Base-by-base conservation (phyloP, 2,113 vertebrate genomes). In the Sula dactylatra region DNA sequence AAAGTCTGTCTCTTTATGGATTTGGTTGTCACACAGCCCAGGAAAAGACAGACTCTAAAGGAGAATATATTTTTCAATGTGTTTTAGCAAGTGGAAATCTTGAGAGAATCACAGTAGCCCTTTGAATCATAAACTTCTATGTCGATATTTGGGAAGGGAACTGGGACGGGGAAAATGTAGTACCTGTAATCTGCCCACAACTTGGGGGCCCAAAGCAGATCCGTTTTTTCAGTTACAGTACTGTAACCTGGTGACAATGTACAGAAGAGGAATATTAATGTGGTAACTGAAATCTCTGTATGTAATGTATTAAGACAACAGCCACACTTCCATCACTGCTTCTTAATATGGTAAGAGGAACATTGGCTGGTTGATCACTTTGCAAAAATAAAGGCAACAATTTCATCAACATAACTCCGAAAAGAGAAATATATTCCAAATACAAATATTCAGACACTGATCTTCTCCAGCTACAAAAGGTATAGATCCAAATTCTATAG, bases 221-320 rank as follows among this genome's bases (percentile, higher is more conserved):
- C 4, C 1, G 1, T 19, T 17, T 70, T 40, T 12, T 70, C 6
- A 24, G 31, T 74, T 64, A 38, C 0, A 1, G 17, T 24, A 59
- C 17, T 70, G 21, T 10, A 70, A 29, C 26, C 16, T 32, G 6
- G 14, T 24, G 19, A 59, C 42, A 34, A 69, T 74, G 29, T 32
- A 19, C 56, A 66, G 26, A 58, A 27, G 16, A 45, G 2, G 10
- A 65, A 27, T 24, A 67, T 49, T 38, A 79, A 34, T 20, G 29
- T 3, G 4, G 27, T 32, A 59, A 45, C 19, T 32, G 16, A 44
- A 70, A 66, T 44, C 7, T 31, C 64, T n/a, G 21, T 38, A 42
- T 42, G 54, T 65, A 56, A 42, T n/a, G 8, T 16, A 25, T 36
- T 44, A 54, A 54, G 18, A 55, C 38, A 59, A 72, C 10, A 52